Percentiles rank a stretch among this genome's conserved stretches.
Evolutionary conservation across 2,113 vertebrate species (phyloP).

Genomic region (cattle (Bos taurus)): DNA sequence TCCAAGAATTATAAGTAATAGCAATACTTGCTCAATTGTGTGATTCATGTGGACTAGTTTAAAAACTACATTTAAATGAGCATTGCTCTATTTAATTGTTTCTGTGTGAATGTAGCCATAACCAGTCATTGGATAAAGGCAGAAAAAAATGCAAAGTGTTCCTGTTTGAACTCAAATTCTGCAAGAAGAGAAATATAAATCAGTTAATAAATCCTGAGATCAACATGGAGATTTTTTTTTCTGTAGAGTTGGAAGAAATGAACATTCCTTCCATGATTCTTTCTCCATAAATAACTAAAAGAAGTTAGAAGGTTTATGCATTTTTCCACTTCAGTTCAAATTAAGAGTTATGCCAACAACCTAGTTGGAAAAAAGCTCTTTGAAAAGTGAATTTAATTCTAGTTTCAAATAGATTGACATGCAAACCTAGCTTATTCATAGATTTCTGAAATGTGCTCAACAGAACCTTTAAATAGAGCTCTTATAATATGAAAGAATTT

Average conservation of each 20-base stretch:
- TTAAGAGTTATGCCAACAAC: conserved; percentile 45
- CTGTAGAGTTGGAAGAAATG: conserved; percentile 28
- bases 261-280: neutral
- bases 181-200: conserved; percentile 1
- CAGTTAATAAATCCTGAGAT: conserved; percentile 14
- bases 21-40: neutral
- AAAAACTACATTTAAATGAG: neutral
- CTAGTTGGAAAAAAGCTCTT: conserved; percentile 6
- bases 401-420: conserved; percentile 51
- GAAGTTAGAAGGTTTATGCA: conserved; percentile 20
- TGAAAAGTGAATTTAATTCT: conserved; percentile 56
- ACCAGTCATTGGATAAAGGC: neutral
- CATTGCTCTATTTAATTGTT: neutral
- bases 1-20: conserved; percentile 17
- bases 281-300: conserved; percentile 48
- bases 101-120: neutral
- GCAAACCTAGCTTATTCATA: conserved; percentile 47
- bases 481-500: conserved; percentile 36
- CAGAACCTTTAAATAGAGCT: conserved; percentile 42
- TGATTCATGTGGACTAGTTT: neutral
- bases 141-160: neutral
- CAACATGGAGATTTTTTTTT: neutral
- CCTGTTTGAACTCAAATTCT: neutral
- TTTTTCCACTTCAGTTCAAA: conserved; percentile 40
- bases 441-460: conserved; percentile 53